Evolutionary conservation across 2,888 invertebrate species (phyloP).

Genomic region (Calliopum simillimum): DNA sequence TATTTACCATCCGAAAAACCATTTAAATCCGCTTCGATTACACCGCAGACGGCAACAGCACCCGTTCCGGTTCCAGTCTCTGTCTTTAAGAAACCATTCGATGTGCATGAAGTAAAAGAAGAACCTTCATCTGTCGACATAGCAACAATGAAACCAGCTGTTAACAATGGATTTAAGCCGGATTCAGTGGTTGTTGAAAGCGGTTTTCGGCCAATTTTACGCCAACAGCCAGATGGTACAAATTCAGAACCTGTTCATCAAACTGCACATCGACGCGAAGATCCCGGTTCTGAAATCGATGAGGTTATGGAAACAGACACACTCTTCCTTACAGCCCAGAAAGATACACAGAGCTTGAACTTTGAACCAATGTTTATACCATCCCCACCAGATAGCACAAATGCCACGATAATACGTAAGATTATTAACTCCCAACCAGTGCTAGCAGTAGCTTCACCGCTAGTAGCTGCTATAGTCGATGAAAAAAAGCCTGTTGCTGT

Average conservation of each 20-base stretch:
- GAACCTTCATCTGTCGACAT: slow-evolving; percentile 54
- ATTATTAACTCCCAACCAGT: slow-evolving; percentile 29
- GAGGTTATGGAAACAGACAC: slow-evolving; percentile 66
- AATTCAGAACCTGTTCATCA: slow-evolving; percentile 64
- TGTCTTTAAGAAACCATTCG: slow-evolving; percentile 57
- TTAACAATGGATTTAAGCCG: slow-evolving; percentile 84
- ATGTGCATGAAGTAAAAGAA: slow-evolving; percentile 52
- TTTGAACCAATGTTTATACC: slow-evolving; percentile 87
- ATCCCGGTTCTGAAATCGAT: slow-evolving; percentile 63
- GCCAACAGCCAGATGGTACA: slow-evolving; percentile 64
- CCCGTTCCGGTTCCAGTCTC: slow-evolving; percentile 41
- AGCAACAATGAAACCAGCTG: slow-evolving; percentile 71
- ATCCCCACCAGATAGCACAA: slow-evolving; percentile 78
- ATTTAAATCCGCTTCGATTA: not conserved
- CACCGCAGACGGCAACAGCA: not conserved
- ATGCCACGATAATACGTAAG: slow-evolving; percentile 54
- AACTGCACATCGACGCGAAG: slow-evolving; percentile 63
- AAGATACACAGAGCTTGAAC: slow-evolving; percentile 70
- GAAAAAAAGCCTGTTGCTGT: too few species aligned
- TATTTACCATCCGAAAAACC: not conserved
- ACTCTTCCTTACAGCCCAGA: slow-evolving; percentile 67
- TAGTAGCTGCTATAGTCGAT: not conserved
- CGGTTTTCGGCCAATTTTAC: slow-evolving; percentile 82
- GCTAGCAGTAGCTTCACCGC: slow-evolving; percentile 13
- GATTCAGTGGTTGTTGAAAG: slow-evolving; percentile 85